Evolutionary conservation across 2,888 invertebrate genomes (phyloP).

Genomic region (Drosophila greeni): DNA sequence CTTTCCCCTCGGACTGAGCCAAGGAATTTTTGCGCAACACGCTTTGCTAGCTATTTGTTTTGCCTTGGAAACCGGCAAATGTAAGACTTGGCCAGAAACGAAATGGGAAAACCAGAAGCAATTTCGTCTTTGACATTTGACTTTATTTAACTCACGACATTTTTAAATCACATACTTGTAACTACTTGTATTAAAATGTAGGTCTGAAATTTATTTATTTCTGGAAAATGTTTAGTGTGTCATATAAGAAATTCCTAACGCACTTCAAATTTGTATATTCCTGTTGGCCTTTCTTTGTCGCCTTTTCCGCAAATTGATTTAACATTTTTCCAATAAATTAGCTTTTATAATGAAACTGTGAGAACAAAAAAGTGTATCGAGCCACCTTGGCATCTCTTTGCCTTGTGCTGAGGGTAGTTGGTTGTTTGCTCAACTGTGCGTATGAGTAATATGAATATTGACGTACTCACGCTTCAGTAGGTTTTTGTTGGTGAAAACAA

Average conservation of each 20-base stretch:
- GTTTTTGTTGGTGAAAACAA: slow-evolving; percentile 54
- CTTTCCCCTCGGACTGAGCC: slow-evolving; percentile 11
- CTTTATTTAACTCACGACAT: slow-evolving; percentile 19
- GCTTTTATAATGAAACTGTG: slow-evolving; percentile 12
- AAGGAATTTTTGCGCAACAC: slow-evolving; percentile 57
- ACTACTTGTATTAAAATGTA: background rate
- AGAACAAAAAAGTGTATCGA: background rate
- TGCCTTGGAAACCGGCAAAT: slow-evolving; percentile 41
- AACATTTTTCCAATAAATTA: slow-evolving; percentile 12
- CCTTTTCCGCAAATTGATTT: slow-evolving; percentile 8
- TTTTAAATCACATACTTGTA: background rate
- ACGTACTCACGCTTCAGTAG: slow-evolving; percentile 46
- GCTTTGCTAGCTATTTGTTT: slow-evolving; percentile 61
- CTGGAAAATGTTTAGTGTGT: too few relatives aligned
- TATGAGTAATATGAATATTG: slow-evolving; percentile 57
- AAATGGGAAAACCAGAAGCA: slow-evolving; percentile 25
- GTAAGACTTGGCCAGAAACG: slow-evolving; percentile 17
- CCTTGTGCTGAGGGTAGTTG: slow-evolving; percentile 17
- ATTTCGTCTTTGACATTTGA: slow-evolving; percentile 32
- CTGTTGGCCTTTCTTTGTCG: background rate
- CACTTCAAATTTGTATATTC: background rate
- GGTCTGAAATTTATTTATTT: background rate
- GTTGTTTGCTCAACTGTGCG: slow-evolving; percentile 52
- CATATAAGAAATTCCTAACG: background rate
- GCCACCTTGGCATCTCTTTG: slow-evolving; percentile 14